Evolutionary conservation across 2,797 vertebrate species (phyloP), one percentile per base, ranked within the genome.

Genomic region (Lycodopsis pacificus): DNA sequence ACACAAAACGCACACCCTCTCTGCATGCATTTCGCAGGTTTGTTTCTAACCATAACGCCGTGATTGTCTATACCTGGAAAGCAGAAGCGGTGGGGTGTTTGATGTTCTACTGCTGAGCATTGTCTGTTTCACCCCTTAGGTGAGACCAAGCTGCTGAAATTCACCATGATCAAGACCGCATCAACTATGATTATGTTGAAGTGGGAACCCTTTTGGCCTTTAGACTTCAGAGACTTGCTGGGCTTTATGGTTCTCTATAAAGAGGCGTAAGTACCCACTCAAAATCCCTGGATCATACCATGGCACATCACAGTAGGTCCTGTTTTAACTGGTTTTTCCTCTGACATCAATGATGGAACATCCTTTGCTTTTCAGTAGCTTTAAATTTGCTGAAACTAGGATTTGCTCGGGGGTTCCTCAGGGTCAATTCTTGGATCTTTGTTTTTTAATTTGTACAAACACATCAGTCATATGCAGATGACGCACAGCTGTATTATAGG

Each of bases 171-270:
- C 32, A 96, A 95, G 76, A 97, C 95, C 0, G 48, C 84, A 2
- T 91, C 81, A 0, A 97, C 96, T 89, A 97, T 97, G 94, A 98
- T 99, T 76, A 84, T 98, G 30, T 82, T 99, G 73, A 96, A 77
- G 76, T 99, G 98, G 98, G 93, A 97, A 80, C 88, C 97, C 0
- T 99, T 98, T 85, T 99, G 98, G 98, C 98, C 98, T 0, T 92
- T 93, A 0, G 98, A 99, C 86, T 99, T 96, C 90, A 95, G 98
- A 80, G 98, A 99, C 84, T 94, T 99, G 65, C 90, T 99, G 90
- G 98, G 98, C 3, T 99, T 99, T 63, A 98, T 99, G 97, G 95
- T 99, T 4, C 97, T 98, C 81, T 99, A 98, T 90, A 99, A 99
- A 84, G 98, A 99, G 87, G 97, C 98, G 98, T 99, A 92, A 97